Evolutionary conservation across 2,113 vertebrate species (phyloP).

Genomic region (Sorex fumeus): DNA sequence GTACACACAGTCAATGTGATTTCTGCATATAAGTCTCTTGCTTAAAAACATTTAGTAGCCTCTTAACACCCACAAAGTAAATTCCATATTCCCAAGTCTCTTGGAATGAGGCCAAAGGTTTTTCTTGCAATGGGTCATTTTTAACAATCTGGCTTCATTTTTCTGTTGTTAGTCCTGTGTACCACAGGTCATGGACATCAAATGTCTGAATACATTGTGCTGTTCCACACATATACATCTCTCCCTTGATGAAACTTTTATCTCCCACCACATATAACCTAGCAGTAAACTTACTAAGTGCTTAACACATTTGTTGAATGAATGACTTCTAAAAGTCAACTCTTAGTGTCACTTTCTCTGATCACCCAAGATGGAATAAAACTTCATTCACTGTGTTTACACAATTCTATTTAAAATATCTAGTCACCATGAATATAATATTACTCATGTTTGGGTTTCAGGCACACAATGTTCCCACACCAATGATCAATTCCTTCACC

Average conservation of each 20-base stretch:
- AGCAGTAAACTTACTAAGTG: background rate
- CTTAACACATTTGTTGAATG: background rate
- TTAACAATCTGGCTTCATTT: conserved; percentile 35
- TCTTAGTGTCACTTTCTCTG: background rate
- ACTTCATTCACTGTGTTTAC: background rate
- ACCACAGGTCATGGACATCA: background rate
- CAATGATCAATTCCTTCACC: too few species aligned
- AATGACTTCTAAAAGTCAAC: background rate
- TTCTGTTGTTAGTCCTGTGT: background rate
- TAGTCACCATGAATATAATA: too few species aligned
- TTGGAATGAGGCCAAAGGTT: background rate
- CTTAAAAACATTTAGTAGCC: conserved; percentile 60
- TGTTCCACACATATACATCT: background rate
- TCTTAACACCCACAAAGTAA: conserved; percentile 45
- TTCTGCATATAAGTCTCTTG: conserved; percentile 50
- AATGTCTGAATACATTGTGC: background rate
- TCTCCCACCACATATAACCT: background rate
- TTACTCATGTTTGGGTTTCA: too few species aligned
- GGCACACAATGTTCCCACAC: too few species aligned
- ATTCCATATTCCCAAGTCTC: background rate
- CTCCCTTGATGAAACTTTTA: background rate
- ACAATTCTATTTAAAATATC: too few species aligned
- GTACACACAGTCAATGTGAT: conserved; percentile 39
- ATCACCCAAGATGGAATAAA: background rate
- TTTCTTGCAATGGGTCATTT: background rate